Conservation (phyloP, 1,140 invertebrate genomes). For the Chironomus tepperi region DNA sequence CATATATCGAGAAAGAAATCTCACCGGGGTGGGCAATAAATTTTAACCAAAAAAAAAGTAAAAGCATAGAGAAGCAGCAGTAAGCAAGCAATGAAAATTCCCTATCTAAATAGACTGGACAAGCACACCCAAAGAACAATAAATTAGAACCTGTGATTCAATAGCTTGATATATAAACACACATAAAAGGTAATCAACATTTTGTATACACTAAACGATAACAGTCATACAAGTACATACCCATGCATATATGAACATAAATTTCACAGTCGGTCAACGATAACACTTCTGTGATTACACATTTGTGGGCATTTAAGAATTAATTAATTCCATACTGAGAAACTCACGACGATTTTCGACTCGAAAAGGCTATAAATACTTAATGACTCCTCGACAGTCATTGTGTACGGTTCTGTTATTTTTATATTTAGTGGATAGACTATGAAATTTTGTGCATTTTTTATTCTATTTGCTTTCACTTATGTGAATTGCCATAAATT, state of each 20-base stretch:
- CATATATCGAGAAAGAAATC: too few relatives aligned
- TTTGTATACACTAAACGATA: constrained; percentile 4
- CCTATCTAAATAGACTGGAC: too few relatives aligned
- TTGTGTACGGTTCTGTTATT: too few relatives aligned
- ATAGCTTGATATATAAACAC: constrained; percentile 9
- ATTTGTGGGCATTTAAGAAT: background rate
- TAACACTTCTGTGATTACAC: background rate
- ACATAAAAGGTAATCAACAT: background rate
- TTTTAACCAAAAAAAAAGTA: too few relatives aligned
- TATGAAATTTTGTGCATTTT: background rate
- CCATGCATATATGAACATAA: background rate
- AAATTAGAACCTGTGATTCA: constrained; percentile 8
- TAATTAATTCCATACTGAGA: background rate
- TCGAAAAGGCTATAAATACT: background rate
- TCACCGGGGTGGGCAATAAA: too few relatives aligned
- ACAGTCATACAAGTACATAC: background rate
- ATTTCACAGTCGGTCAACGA: background rate
- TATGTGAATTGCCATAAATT: background rate
- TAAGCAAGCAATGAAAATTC: too few relatives aligned
- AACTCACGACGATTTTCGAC: background rate
- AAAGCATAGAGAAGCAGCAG: too few relatives aligned
- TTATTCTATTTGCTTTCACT: background rate
- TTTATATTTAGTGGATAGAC: background rate
- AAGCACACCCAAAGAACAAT: background rate
- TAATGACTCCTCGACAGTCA: background rate